A percentile compares a stretch with the other conserved stretches of the same genome.
phyloP scores from a whole-genome alignment of 2,888 invertebrate species.

The Beris chalybata region DNA sequence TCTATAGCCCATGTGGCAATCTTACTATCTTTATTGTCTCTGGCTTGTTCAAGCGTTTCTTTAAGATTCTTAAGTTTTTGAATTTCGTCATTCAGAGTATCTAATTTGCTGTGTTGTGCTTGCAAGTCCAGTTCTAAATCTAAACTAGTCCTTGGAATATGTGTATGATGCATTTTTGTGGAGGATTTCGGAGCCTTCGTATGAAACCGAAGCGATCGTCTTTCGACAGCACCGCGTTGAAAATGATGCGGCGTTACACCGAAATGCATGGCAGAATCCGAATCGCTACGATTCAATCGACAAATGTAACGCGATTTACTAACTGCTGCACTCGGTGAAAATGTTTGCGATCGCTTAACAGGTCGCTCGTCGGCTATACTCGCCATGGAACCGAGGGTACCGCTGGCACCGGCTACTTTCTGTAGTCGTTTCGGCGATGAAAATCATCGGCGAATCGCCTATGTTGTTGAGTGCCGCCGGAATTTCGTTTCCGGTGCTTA shows the following conservation, averaged over 20 bases:
- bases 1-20: slow-evolving; percentile 84
- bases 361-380: slow-evolving; percentile 65
- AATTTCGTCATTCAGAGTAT: slow-evolving; percentile 83
- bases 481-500: no score
- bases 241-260: slow-evolving; percentile 67
- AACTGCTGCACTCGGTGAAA: slow-evolving; percentile 89
- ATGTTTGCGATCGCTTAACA: slow-evolving; percentile 93
- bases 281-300: slow-evolving; percentile 92
- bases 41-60: slow-evolving; percentile 79
- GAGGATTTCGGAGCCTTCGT: slow-evolving; percentile 61
- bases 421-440: no score
- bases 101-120: slow-evolving; percentile 85
- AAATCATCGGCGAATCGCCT: no score
- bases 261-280: slow-evolving; percentile 94
- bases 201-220: slow-evolving; percentile 85
- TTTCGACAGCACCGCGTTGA: slow-evolving; percentile 86
- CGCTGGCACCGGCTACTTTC: background rate
- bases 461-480: no score
- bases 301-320: slow-evolving; percentile 89
- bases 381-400: slow-evolving; percentile 41
- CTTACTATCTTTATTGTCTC: slow-evolving; percentile 78
- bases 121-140: slow-evolving; percentile 90
- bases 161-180: slow-evolving; percentile 59
- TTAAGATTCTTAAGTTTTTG: slow-evolving; percentile 79
- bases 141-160: slow-evolving; percentile 79